Conservation (phyloP, 2,888 invertebrate genomes). For the Erannis defoliaria region DNA sequence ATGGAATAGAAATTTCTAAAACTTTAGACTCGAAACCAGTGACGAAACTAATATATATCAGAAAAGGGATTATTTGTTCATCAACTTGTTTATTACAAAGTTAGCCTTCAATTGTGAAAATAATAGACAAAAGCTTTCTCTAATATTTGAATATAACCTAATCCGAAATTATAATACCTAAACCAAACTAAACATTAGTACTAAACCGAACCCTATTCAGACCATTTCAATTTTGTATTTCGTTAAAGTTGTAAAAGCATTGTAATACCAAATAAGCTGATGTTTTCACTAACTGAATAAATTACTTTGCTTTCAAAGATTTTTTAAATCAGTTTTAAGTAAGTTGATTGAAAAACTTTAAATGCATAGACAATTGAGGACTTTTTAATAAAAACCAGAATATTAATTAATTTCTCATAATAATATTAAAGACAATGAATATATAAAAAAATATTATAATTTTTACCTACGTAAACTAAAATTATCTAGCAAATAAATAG, state of each 20-base stretch:
- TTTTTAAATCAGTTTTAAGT: conserved; percentile 4
- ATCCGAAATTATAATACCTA: conserved; percentile 6
- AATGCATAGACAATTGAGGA: conserved; percentile 1
- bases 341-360: conserved; percentile 6
- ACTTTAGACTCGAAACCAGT: background rate
- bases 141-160: background rate
- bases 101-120: background rate
- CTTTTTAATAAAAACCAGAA: background rate
- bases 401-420: background rate
- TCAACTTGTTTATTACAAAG: background rate
- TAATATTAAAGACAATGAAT: background rate
- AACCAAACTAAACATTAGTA: conserved; percentile 16
- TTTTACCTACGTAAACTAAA: too few relatives aligned
- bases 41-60: background rate
- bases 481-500: too few relatives aligned
- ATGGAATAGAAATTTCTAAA: too few relatives aligned
- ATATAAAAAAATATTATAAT: background rate
- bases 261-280: conserved; percentile 21
- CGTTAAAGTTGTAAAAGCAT: conserved; percentile 21
- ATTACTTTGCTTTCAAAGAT: conserved; percentile 14
- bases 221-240: conserved; percentile 20
- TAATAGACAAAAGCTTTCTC: background rate
- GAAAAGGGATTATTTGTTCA: background rate
- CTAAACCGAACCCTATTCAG: conserved; percentile 12
- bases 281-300: conserved; percentile 15